Conservation (phyloP, 2,888 invertebrate species). For the Leptinotarsa rubiginosa region DNA sequence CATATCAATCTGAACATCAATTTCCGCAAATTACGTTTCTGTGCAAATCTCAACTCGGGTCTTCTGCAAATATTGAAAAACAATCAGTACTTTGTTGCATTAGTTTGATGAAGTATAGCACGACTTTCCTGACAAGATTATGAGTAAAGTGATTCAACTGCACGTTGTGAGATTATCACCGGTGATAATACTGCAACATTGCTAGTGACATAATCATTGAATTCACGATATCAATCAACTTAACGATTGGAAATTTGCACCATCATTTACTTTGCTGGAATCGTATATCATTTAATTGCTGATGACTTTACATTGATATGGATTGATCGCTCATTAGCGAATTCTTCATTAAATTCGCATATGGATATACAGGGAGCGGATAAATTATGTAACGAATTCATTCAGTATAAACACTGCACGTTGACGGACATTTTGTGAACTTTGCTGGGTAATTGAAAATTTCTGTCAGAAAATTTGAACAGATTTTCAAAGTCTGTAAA, state of each 20-base stretch:
- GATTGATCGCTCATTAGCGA: not conserved
- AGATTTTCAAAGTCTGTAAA: too few species aligned
- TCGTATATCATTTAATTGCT: not conserved
- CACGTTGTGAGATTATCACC: conserved; percentile 11
- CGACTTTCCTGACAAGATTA: not conserved
- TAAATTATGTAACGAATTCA: too few species aligned
- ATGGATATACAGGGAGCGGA: not conserved
- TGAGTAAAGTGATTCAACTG: not conserved
- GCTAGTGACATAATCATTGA: conserved; percentile 10
- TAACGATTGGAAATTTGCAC: not conserved
- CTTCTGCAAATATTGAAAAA: not conserved
- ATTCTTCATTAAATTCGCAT: not conserved
- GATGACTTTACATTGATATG: not conserved
- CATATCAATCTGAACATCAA: too few species aligned
- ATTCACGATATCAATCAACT: conserved; percentile 12
- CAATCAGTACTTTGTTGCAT: not conserved
- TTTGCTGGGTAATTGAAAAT: too few species aligned
- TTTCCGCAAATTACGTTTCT: too few species aligned
- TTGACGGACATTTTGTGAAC: too few species aligned
- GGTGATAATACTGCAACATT: not conserved
- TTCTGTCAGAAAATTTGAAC: too few species aligned
- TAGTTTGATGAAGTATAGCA: not conserved
- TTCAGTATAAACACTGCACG: too few species aligned
- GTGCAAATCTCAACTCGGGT: not conserved
- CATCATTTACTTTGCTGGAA: not conserved